phyloP scores from a whole-genome alignment of 2,797 vertebrate genomes.

The Silurus lanzhouensis region DNA sequence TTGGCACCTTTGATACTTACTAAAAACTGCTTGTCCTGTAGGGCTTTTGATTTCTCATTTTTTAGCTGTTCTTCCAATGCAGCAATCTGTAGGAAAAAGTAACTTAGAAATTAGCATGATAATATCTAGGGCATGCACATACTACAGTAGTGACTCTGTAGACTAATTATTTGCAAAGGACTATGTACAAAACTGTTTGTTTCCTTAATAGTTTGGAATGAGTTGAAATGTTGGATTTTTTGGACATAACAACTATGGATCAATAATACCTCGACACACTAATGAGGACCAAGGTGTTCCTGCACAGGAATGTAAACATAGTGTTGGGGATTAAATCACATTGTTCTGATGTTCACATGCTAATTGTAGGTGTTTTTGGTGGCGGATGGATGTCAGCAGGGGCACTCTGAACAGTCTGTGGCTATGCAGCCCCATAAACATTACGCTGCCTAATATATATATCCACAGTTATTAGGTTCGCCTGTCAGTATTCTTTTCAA shows the following conservation, averaged over 20 bases:
- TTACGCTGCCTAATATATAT: too few species aligned
- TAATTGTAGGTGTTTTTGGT: too few species aligned
- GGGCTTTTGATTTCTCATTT: slow-evolving; percentile 42
- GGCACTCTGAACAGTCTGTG: too few species aligned
- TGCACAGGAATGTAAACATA: too few species aligned
- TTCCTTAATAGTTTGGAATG: neutral
- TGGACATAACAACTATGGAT: neutral
- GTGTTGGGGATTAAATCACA: too few species aligned
- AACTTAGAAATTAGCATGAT: neutral
- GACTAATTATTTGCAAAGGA: neutral
- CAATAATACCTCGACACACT: neutral
- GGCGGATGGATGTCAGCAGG: too few species aligned
- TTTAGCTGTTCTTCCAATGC: slow-evolving; percentile 50
- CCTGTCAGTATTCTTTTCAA: too few species aligned
- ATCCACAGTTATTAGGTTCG: too few species aligned
- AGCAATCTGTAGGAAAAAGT: slow-evolving; percentile 40
- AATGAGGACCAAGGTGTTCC: too few species aligned
- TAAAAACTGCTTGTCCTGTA: slow-evolving; percentile 48
- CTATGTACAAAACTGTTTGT: neutral
- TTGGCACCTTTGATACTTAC: slow-evolving; percentile 45
- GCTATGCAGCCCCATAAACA: too few species aligned
- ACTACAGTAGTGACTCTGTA: neutral
- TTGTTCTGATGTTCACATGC: too few species aligned
- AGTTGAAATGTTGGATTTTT: neutral
- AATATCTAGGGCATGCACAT: neutral